Evolutionary conservation across 2,888 invertebrate genomes (phyloP).

Genomic region (Trichogramma dendrolimi): DNA sequence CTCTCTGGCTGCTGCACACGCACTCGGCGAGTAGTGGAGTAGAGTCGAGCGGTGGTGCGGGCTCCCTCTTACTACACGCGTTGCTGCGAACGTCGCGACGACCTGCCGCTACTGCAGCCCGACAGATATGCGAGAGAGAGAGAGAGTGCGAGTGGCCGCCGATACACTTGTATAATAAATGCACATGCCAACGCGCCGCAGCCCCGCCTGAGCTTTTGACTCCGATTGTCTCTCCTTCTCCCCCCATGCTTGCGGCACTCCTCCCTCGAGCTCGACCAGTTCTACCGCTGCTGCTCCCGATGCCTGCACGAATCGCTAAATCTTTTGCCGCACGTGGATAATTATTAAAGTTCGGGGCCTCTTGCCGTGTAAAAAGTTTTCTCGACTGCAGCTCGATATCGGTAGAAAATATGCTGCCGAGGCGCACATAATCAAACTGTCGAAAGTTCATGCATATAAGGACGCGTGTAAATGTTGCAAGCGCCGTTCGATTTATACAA

Average conservation of each 20-base stretch:
- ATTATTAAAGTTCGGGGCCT: too few relatives aligned
- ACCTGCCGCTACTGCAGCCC: too few relatives aligned
- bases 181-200: not conserved
- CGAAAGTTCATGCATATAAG: too few relatives aligned
- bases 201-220: not conserved
- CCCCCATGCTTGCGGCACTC: not conserved
- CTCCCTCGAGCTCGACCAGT: not conserved
- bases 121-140: not conserved
- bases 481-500: too few relatives aligned
- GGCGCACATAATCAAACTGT: too few relatives aligned
- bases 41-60: too few relatives aligned
- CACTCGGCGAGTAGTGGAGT: not conserved
- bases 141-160: not conserved
- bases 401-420: too few relatives aligned
- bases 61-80: too few relatives aligned
- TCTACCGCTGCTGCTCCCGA: not conserved
- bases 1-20: not conserved
- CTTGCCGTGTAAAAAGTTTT: too few relatives aligned
- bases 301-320: not conserved
- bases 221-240: not conserved
- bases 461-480: too few relatives aligned
- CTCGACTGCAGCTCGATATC: too few relatives aligned
- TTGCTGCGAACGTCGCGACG: not conserved
- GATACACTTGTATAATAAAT: slow-evolving; percentile 23
- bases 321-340: too few relatives aligned